These are phyloP conservation scores for Plecturocebus donacophilus DNA, from an alignment of 2,113 vertebrate species.

Conservation along the genomic window DNA sequence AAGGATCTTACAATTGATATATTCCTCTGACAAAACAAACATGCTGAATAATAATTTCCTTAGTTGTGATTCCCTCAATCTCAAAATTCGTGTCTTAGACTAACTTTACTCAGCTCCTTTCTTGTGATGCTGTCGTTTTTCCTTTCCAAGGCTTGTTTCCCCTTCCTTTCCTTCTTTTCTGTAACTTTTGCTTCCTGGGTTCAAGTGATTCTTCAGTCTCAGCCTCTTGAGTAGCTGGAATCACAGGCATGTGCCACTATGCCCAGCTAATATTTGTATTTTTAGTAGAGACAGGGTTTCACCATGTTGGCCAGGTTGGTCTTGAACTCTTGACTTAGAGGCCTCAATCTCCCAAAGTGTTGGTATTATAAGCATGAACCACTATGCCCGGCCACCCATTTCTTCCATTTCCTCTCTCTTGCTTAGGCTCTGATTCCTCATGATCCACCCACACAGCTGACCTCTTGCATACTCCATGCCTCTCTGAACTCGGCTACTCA, in stretches of 20 bases:
- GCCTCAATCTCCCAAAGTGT: no score
- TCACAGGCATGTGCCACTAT: no score
- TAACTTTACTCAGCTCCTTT: background rate
- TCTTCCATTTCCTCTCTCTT: background rate
- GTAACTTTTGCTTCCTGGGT: no score
- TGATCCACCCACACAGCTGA: background rate
- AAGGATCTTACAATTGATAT: background rate
- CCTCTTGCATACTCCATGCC: background rate
- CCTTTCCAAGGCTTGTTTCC: background rate
- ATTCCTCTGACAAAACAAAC: background rate
- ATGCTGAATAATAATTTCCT: background rate
- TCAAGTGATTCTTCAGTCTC: no score
- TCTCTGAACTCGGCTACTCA: background rate
- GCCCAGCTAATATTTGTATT: no score
- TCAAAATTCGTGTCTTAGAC: background rate
- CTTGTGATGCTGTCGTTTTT: background rate
- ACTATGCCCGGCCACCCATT: background rate
- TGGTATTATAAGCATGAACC: no score
- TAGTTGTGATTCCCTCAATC: background rate
- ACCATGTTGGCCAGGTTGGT: no score
- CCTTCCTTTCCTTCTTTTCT: no score
- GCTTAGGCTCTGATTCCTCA: background rate
- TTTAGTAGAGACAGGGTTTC: no score
- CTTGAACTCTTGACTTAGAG: no score
- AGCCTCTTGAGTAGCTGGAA: no score